Evolutionary conservation across 2,797 vertebrate genomes (phyloP), one percentile per base, ranked within the genome.

Genomic region (Siniperca obscura): DNA sequence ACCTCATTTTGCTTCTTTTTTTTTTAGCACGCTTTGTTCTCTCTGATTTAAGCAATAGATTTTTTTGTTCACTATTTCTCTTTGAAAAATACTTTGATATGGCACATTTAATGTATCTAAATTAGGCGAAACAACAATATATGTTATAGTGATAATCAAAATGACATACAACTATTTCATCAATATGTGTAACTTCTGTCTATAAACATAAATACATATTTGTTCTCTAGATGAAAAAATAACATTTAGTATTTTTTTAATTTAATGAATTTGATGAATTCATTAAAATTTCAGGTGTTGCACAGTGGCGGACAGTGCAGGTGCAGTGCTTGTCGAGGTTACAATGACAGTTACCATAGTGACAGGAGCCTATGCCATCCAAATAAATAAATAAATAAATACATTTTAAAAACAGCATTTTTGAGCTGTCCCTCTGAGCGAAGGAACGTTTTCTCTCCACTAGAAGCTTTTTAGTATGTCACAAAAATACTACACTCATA

Each of bases 231-330:
- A 94, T 94, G 93, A 91, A 95, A 95, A 95, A 95, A 94, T 92
- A 94, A 89, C 84, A 92, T 92, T 92, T 92, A 93, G 86, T 74
- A 10, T 13, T 79, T 36, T 74, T 83, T 83, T 78, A 14, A 72
- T 72, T 90, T 50, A 52, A 90, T 87, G 86, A 87, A 79, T 48
- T 84, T 68, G 88, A 89, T 90, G 84, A 93, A 85, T 87, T 88
- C 78, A 89, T 95, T 88, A 91, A 89, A 90, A 84, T 89, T 87
- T 94, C 92, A 93, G 92, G 88, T 90, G 87, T 93, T 91, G 92
- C 95, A 94, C 95, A 95, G 94, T 95, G 94, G 91, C 84, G 90
- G 93, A 95, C 93, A 95, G 94, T 95, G 95, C 94, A 93, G 93
- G 94, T 95, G 94, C 93, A 91, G 91, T 93, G 91, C 91, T 79